phyloP scores from a whole-genome alignment of 2,888 invertebrate species.

The Pegoplata infirma region DNA sequence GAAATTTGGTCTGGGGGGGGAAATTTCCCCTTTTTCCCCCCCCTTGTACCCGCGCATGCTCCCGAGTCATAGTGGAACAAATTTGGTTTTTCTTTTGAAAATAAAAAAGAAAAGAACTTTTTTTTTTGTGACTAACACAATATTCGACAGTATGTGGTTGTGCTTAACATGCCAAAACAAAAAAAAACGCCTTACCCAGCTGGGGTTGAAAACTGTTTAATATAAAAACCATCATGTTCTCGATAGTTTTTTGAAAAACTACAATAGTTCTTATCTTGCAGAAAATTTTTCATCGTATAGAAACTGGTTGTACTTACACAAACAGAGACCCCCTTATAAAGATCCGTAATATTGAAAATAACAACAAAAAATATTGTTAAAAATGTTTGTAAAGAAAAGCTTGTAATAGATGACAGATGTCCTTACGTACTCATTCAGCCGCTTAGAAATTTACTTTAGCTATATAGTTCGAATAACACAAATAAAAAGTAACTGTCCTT shows the following conservation, averaged over 20 bases:
- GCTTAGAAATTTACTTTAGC: conserved; percentile 32
- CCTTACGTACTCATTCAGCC: conserved; percentile 49
- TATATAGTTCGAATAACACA: neutral
- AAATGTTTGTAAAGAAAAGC: conserved; percentile 44
- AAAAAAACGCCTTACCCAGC: conserved; percentile 29
- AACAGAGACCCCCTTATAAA: conserved; percentile 46
- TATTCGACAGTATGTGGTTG: conserved; percentile 32
- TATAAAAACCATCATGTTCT: conserved; percentile 29
- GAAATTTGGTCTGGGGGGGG: too few relatives aligned
- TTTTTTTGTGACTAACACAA: too few relatives aligned
- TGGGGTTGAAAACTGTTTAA: conserved; percentile 56
- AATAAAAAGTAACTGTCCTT: conserved; percentile 1
- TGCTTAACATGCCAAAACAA: conserved; percentile 53
- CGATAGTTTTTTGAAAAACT: neutral
- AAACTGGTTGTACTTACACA: neutral
- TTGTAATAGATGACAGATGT: conserved; percentile 54
- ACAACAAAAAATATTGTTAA: too few relatives aligned
- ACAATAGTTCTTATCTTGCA: conserved; percentile 60
- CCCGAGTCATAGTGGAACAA: conserved; percentile 56
- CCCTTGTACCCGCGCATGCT: too few relatives aligned
- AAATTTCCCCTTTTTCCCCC: too few relatives aligned
- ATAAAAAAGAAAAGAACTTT: neutral
- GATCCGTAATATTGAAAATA: conserved; percentile 32
- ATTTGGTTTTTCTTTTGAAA: conserved; percentile 18
- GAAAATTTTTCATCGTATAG: conserved; percentile 55